Evolutionary conservation across 2,113 vertebrate species (phyloP), one percentile per base, ranked within the genome.

Genomic region (Turdus rufiventris): DNA sequence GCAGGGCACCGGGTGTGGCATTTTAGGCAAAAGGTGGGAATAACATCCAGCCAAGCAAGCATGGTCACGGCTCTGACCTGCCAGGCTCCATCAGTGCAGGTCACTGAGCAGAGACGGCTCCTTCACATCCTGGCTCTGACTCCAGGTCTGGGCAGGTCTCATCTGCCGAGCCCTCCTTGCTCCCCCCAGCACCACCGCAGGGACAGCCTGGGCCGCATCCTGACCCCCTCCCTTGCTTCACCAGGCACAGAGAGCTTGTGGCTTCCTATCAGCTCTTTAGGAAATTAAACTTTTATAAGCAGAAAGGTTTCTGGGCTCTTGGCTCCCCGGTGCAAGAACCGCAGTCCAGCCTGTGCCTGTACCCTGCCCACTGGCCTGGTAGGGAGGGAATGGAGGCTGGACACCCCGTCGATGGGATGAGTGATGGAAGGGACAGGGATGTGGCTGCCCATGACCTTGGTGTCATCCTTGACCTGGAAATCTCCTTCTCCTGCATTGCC

Each of bases 271-370:
- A 88, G 95, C 96, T 96, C 95, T 96, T 96, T 95, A 95, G 71
- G 96, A 96, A 91, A 96, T 96, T 96, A 96, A 96, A 96, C 93
- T 96, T 96, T 96, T 91, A 96, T 96, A 96, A 96, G 96, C 93
- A 95, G 93, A 95, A 96, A 95, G 78, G 93, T 91, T 96, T 95
- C 95, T 95, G 87, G 87, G 94, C 93, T 91, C 88, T 88, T 21
- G 40, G 78, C 92, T 96, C 88, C 75, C 56, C 6, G 1, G 90
- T 0, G 1, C 88, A 85, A 80, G 88, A 91, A 91, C 95, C 96
- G 31, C 93, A 96, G 94, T 70, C 90, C 92, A 90, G 92, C 56
- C 75, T 71, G 75, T 1, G 36, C 88, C 74, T 6, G 18, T 56
- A 78, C 78, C 34, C 63, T 82, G 96, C 78, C 82, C 23, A 0